Evolutionary conservation across 2,888 invertebrate species (phyloP), one percentile per base, ranked within the genome.

Genomic region (Cepaea hortensis): DNA sequence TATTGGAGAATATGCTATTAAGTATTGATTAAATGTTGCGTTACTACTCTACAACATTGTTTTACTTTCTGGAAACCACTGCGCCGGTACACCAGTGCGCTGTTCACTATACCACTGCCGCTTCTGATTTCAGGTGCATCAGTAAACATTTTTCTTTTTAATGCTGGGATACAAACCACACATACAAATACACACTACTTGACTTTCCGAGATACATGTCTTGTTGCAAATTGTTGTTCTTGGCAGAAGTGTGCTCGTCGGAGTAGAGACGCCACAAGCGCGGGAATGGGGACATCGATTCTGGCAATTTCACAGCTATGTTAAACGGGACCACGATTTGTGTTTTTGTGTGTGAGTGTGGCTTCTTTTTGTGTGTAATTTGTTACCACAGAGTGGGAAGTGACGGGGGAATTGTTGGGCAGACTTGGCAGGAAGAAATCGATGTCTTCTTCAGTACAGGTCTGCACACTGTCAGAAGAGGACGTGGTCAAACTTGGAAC

Each of bases 231-330:
- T 73, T 46, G 46, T 76, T 50, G 35, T 11, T 13, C 61, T 61
- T 55, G 23, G 4, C n/a, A 46, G 7, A 61, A 61, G n/a, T 3
- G 18, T 46, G 55, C 77, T 20, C 55, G 50, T 11, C 15, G 46
- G 18, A 65, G 46, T 46, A 65, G 18, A 65, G 18, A 23, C 46
- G 68, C 46, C 65, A 18, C 65, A 20, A 55, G 35, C 65, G 13
- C 15, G 81, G 48, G n/a, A 81, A 55, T 13, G 7, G 20, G 72
- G 65, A 48, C 81, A 81, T 81, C 23, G 81, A 81, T 81, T 72
- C 70, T 68, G 68, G 48, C 81, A 70, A 62, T 81, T 50, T 46
- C 20, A 70, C 81, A 50, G 23, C 72, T 50, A 81, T 81, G 48
- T 81, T 72, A 35, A 70, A 72, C 48, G 20, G 68, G n/a, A 23